Evolutionary conservation across 2,888 invertebrate species (phyloP), one percentile per base, ranked within the genome.

Genomic region (Heteropelma amictum): DNA sequence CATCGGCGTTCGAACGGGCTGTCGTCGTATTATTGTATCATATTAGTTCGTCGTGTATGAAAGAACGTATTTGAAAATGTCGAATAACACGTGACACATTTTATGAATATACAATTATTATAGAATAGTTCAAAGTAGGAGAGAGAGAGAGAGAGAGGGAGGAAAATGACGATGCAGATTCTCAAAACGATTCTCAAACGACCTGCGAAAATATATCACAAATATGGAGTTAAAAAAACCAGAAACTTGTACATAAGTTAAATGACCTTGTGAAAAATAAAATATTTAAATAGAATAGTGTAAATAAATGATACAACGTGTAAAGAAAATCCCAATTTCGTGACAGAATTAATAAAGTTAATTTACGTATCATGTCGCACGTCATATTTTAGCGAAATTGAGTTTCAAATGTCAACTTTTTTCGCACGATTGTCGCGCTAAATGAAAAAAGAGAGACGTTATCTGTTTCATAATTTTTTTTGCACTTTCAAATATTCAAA

Each of bases 261-360:
- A 74, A 70, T 63, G 63, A 71, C 49, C 47, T 80, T 63, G 77
- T 76, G 60, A 76, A 76, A 76, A 68, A 23, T 33, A 71, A 78
- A 76, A 71, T 87, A 87, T 86, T 87, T 85, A 85, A 87, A 81
- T 86, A 86, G 82, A 78, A 17, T 81, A 83, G 85, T 83, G 77
- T 79, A 80, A 78, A 85, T 86, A 85, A 79, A 83, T 80, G 72
- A 80, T 80, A 72, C n/a, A n/a, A n/a, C 80, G 83, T 85, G 80
- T 87, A 85, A 68, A 85, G 73, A 76, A 84, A 85, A 79, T 79
- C 80, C 84, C 85, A 85, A 86, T 83, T 83, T 86, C 84, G 86
- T 86, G 86, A 86, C 84, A 85, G 81, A 80, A 81, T 84, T 85
- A 87, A 85, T 85, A 86, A 86, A 84, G 80, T 78, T 79, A 82